These are phyloP conservation scores for Eumacrocentrus americanus DNA, from an alignment of 2,888 invertebrate genomes.

Conservation along the genomic window DNA sequence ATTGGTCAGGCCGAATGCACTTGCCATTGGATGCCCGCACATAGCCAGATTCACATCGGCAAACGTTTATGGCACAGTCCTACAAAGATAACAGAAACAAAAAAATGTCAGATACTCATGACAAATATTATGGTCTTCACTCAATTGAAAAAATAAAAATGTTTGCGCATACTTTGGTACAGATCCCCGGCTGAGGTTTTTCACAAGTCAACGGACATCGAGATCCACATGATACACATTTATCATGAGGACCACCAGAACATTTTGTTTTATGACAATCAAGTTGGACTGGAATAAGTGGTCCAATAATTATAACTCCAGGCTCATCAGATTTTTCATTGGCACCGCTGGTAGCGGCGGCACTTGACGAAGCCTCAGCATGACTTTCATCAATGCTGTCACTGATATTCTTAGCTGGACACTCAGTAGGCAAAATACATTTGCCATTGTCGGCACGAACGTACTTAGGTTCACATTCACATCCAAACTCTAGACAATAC, in stretches of 20 bases:
- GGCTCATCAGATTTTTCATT: too few relatives aligned
- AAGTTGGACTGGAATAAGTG: too few relatives aligned
- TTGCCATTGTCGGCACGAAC: neutral
- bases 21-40: neutral
- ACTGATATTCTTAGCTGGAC: too few relatives aligned
- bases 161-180: neutral
- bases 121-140: neutral
- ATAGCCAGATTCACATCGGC: neutral
- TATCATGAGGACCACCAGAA: constrained; percentile 9
- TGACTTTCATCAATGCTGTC: too few relatives aligned
- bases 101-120: neutral
- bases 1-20: neutral
- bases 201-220: constrained; percentile 15
- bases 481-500: too few relatives aligned
- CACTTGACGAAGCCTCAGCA: neutral
- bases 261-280: neutral
- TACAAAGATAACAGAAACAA: neutral
- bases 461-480: neutral
- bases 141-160: neutral
- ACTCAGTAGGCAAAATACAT: neutral
- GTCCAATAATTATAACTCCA: too few relatives aligned
- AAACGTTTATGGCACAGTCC: constrained; percentile 15
- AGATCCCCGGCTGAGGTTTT: neutral
- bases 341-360: neutral
- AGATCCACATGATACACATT: constrained; percentile 1